Base-by-base conservation (phyloP, 2,113 vertebrate genomes). In the Ageneiosus marmoratus region DNA sequence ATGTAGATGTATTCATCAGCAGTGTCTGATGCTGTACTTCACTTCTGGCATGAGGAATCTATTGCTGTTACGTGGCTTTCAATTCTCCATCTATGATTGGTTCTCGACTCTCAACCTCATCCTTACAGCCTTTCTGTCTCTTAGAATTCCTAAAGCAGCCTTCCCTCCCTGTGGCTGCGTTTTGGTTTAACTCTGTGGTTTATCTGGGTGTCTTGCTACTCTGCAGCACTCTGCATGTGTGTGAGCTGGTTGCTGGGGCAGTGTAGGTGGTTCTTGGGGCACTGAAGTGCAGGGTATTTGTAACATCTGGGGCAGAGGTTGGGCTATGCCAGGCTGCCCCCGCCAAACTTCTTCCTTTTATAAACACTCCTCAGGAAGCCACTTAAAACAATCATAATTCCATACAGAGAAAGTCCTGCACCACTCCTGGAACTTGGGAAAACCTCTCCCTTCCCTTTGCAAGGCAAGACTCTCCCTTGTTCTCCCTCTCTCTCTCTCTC, bases 351-450 rank as follows among this genome's bases (percentile, higher is more conserved):
- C 84, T 91, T 91, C 89, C 90, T 85, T 89, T 84, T 50, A 67
- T 87, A 89, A 89, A 89, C 84, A 89, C 88, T 89, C 80, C 53
- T 86, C 89, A 89, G 90, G 90, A 91, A 91, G 88, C 84, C 83
- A 89, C 86, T 88, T 89, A 89, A 89, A 88, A 91, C 90, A 86
- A 89, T 88, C 78, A 72, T 88, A 41, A 89, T 88, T 89, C 88
- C 82, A 81, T 22, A 44, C 75, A 56, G 85, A 86, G 86, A 89
- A 88, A 87, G 88, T 85, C 83, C 85, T 55, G 44, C 80, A 80
- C 85, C 84, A 82, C 86, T 89, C 86, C 86, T 83, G 75, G 81
- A 85, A 83, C 86, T 87, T 83, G 85, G 89, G 85, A 89, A 89
- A 89, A 88, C 88, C 88, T 80, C 88, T 89, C 90, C 88, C 90